phyloP scores from a whole-genome alignment of 1,140 invertebrate genomes.

The Plutomurus gul region DNA sequence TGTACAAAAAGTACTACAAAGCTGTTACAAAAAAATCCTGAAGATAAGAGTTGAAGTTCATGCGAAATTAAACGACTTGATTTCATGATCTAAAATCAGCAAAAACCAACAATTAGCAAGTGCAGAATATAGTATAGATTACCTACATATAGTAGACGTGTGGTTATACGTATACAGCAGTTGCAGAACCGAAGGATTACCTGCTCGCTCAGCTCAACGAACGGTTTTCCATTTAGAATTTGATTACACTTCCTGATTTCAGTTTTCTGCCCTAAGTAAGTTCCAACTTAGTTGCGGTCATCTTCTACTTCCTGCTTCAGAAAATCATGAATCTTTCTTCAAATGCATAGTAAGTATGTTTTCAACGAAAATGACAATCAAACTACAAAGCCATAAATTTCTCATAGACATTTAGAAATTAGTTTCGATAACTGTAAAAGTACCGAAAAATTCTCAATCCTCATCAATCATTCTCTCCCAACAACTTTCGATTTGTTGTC shows the following conservation, averaged over 20 bases:
- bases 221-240: background rate
- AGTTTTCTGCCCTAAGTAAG: background rate
- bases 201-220: background rate
- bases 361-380: background rate
- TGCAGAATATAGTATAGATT: too few relatives aligned
- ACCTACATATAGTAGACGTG: too few relatives aligned
- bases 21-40: background rate
- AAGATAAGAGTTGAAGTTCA: background rate
- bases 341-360: background rate
- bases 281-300: background rate
- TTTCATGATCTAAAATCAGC: conserved; percentile 9
- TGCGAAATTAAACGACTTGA: conserved; percentile 4
- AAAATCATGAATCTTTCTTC: background rate
- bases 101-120: too few relatives aligned
- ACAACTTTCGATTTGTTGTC: background rate
- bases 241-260: conserved; percentile 21
- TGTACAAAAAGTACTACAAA: too few relatives aligned
- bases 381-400: background rate
- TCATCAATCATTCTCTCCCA: background rate
- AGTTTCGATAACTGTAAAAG: background rate
- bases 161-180: too few relatives aligned
- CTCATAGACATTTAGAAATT: background rate
- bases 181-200: too few relatives aligned
- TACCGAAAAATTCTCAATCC: background rate
- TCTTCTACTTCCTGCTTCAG: background rate